Evolutionary conservation across 1,140 invertebrate species (phyloP).

Genomic region (Macrobrachium nipponense): DNA sequence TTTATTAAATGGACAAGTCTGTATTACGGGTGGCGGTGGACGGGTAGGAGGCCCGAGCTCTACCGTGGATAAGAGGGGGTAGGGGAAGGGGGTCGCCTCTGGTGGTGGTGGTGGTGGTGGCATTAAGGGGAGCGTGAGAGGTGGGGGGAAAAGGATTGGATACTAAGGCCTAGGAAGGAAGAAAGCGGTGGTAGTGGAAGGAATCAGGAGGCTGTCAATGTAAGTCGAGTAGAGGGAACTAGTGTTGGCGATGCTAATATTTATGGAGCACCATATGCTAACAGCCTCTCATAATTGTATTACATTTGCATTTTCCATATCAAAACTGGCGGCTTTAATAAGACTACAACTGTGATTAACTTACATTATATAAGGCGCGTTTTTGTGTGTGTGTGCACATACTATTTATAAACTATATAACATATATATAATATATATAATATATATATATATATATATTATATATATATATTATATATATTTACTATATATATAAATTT

Average conservation of each 20-base stretch:
- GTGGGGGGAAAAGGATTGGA: neutral
- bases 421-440: neutral
- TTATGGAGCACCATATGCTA: too few relatives aligned
- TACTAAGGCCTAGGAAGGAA: neutral
- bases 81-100: neutral
- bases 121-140: neutral
- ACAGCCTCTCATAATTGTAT: too few relatives aligned
- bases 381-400: neutral
- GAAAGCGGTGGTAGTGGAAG: neutral
- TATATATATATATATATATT: neutral
- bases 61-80: neutral
- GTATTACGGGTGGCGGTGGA: constrained; percentile 49
- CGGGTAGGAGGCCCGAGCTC: neutral
- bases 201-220: neutral
- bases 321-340: too few relatives aligned
- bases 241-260: neutral
- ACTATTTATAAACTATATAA: neutral
- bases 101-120: neutral
- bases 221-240: neutral
- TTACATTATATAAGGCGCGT: neutral
- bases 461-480: neutral
- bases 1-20: constrained; percentile 62
- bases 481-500: neutral
- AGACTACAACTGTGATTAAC: too few relatives aligned
- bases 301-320: neutral